These are phyloP conservation scores for Helicoverpa zea DNA, from an alignment of 1,140 invertebrate species.

Conservation along the genomic window DNA sequence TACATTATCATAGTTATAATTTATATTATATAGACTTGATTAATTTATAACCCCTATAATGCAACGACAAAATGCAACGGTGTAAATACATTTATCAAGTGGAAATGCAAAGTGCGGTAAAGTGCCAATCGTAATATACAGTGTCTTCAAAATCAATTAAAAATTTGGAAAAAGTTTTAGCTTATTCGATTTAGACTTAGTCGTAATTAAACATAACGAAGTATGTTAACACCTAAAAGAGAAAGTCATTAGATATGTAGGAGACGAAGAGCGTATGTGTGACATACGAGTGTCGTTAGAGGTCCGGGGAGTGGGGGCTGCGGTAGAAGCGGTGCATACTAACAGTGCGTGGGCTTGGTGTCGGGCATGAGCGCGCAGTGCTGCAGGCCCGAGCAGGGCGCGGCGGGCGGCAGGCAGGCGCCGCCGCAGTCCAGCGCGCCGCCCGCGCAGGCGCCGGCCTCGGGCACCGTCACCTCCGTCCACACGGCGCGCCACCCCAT, in stretches of 20 bases:
- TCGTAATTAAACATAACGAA: constrained; percentile 32
- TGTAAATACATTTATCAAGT: constrained; percentile 73
- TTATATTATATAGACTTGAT: constrained; percentile 60
- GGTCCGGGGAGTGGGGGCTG: background rate
- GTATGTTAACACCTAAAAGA: constrained; percentile 30
- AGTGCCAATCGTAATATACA: constrained; percentile 65
- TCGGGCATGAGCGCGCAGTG: constrained; percentile 73
- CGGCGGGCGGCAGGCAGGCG: constrained; percentile 75
- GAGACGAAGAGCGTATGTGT: constrained; percentile 11
- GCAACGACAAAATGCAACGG: constrained; percentile 78
- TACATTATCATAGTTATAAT: constrained; percentile 74
- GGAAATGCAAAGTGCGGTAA: constrained; percentile 74
- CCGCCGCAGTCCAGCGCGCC: constrained; percentile 81
- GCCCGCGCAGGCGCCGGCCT: constrained; percentile 94
- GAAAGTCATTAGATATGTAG: constrained; percentile 47
- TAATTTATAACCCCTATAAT: constrained; percentile 61
- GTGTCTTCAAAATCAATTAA: constrained; percentile 47
- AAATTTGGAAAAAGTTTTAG: constrained; percentile 47
- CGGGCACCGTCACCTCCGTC: constrained; percentile 93
- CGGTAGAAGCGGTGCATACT: constrained; percentile 67
- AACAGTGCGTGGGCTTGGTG: constrained; percentile 70
- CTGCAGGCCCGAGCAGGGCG: constrained; percentile 77
- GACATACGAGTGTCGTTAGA: no score
- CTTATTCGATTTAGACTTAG: constrained; percentile 47
- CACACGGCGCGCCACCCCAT: constrained; percentile 95